A percentile compares a stretch with the other conserved stretches of the same genome.
Evolutionary conservation across 1,140 invertebrate genomes (phyloP).

Genomic region (Conus betulinus): DNA sequence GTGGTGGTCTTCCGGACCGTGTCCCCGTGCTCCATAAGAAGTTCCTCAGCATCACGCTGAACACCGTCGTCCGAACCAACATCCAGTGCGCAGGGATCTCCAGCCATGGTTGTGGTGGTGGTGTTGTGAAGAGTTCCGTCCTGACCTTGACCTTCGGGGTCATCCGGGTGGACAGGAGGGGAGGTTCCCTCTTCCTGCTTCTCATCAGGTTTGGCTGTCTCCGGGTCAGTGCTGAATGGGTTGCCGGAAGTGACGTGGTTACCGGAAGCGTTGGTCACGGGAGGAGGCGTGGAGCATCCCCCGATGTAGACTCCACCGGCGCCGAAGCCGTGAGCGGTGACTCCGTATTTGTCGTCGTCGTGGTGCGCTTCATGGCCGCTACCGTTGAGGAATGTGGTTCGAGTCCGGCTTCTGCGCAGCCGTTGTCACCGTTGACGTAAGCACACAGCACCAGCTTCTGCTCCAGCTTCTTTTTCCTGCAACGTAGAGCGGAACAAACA

Average conservation of each 20-base stretch:
- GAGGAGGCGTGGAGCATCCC: neutral
- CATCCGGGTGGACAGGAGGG: no score
- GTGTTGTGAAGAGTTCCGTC: neutral
- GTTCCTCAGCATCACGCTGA: neutral
- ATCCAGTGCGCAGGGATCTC: neutral
- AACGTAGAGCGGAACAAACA: no score
- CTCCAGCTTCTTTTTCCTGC: conserved; percentile 47
- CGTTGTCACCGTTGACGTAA: conserved; percentile 54
- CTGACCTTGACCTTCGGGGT: neutral
- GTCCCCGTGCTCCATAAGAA: neutral
- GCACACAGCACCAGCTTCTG: conserved; percentile 51
- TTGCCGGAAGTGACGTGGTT: neutral
- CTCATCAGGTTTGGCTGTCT: neutral
- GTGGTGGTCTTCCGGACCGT: neutral
- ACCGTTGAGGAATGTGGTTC: conserved; percentile 42
- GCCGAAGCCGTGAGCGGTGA: conserved; percentile 7
- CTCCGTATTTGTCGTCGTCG: conserved; percentile 33
- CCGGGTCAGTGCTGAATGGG: neutral
- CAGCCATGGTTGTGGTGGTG: neutral
- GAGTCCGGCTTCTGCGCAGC: conserved; percentile 40
- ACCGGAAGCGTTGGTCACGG: neutral
- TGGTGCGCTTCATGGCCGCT: conserved; percentile 36
- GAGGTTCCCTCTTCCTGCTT: neutral
- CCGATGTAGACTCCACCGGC: conserved; percentile 34
- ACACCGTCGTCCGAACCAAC: neutral